Evolutionary conservation across 2,113 vertebrate species (phyloP).

Genomic region (human): DNA sequence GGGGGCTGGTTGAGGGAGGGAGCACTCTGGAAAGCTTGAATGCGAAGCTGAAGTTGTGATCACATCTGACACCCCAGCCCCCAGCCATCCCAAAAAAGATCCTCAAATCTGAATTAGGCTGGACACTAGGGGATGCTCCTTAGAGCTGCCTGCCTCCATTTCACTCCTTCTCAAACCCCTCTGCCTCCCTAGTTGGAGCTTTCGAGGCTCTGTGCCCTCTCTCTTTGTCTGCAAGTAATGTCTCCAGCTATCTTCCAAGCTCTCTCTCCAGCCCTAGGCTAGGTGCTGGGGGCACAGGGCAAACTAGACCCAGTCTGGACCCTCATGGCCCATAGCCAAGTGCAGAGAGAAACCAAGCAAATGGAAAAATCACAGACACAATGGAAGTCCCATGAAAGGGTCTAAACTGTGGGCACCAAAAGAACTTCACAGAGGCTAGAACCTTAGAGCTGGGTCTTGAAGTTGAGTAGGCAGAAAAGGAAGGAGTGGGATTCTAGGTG

Average conservation of each 20-base stretch:
- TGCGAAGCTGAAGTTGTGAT: neutral
- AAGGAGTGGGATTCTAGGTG: neutral
- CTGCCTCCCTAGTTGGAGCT: neutral
- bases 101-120: neutral
- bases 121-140: neutral
- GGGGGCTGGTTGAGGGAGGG: neutral
- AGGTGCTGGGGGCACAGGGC: neutral
- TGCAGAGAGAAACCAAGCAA: neutral
- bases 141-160: neutral
- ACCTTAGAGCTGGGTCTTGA: neutral
- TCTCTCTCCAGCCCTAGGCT: neutral
- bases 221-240: neutral
- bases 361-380: neutral
- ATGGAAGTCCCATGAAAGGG: neutral
- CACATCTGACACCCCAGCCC: too few relatives aligned
- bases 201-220: neutral
- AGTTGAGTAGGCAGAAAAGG: slow-evolving; percentile 1
- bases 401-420: neutral
- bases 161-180: neutral
- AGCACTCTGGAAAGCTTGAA: neutral
- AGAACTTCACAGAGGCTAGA: neutral
- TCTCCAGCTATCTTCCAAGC: neutral
- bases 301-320: neutral
- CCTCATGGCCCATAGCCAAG: neutral
- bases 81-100: neutral